Conservation (phyloP, 2,113 vertebrate species). For the Podarcis raffonei region DNA sequence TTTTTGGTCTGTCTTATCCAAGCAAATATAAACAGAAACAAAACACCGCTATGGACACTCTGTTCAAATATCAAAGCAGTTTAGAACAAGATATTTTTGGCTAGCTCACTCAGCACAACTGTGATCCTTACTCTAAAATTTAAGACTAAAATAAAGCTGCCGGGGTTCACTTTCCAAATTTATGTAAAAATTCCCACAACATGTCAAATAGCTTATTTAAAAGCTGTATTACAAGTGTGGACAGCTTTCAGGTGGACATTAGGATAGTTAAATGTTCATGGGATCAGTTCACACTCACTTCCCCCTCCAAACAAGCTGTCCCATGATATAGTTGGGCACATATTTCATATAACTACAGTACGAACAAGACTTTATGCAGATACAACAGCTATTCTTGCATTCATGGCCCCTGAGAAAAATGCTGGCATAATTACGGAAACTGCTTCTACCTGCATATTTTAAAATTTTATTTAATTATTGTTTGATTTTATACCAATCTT, state of each 20-base stretch:
- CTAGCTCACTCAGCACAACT: neutral
- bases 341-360: neutral
- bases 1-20: neutral
- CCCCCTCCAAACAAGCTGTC: neutral
- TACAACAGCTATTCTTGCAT: neutral
- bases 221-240: neutral
- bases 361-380: neutral
- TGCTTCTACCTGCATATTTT: neutral
- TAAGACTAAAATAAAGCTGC: neutral
- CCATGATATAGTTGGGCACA: neutral
- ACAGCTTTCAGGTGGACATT: neutral
- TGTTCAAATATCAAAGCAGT: neutral
- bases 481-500: too few relatives aligned
- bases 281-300: neutral
- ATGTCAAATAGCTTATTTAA: neutral
- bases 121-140: neutral
- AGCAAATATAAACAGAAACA: neutral
- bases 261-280: neutral
- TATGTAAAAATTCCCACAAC: neutral
- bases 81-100: neutral
- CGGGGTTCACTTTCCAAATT: neutral
- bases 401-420: neutral
- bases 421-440: neutral
- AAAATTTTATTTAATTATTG: too few relatives aligned
- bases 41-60: neutral